Conservation (phyloP, 2,888 invertebrate genomes). For the Bembecia ichneumoniformis region DNA sequence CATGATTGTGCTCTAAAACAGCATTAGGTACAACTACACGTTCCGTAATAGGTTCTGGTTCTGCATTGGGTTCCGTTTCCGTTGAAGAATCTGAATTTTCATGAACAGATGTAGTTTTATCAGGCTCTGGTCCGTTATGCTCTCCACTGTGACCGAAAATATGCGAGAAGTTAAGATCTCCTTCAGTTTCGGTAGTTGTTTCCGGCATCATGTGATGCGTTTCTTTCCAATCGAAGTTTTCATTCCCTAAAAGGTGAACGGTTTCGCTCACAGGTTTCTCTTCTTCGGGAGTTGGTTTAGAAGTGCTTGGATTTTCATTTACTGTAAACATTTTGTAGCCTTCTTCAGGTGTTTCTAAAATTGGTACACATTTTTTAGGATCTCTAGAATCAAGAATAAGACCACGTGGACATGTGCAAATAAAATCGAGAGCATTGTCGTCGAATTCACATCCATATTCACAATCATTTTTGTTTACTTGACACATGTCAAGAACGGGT, state of each 20-base stretch:
- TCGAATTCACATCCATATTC: conserved; percentile 78
- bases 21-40: conserved; percentile 22
- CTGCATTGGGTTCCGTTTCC: conserved; percentile 12
- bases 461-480: conserved; percentile 76
- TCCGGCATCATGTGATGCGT: conserved; percentile 27
- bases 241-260: conserved; percentile 16
- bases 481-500: conserved; percentile 76
- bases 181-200: conserved; percentile 38
- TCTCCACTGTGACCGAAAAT: conserved; percentile 34
- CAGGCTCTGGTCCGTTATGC: conserved; percentile 21
- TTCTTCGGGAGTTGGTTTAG: conserved; percentile 28
- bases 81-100: conserved; percentile 15
- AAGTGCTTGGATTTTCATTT: conserved; percentile 27
- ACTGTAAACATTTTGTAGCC: conserved; percentile 24
- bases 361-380: conserved; percentile 54
- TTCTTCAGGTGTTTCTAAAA: conserved; percentile 31
- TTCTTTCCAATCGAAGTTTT: conserved; percentile 47
- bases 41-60: conserved; percentile 24
- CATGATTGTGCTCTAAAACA: conserved; percentile 17
- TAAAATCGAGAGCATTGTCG: conserved; percentile 73
- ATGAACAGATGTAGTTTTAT: conserved; percentile 12
- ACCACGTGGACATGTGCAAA: conserved; percentile 76
- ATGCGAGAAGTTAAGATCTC: conserved; percentile 40
- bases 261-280: conserved; percentile 29
- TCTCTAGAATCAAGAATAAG: conserved; percentile 46